phyloP scores from a whole-genome alignment of 2,888 invertebrate genomes.

The Euzetes globulus region DNA sequence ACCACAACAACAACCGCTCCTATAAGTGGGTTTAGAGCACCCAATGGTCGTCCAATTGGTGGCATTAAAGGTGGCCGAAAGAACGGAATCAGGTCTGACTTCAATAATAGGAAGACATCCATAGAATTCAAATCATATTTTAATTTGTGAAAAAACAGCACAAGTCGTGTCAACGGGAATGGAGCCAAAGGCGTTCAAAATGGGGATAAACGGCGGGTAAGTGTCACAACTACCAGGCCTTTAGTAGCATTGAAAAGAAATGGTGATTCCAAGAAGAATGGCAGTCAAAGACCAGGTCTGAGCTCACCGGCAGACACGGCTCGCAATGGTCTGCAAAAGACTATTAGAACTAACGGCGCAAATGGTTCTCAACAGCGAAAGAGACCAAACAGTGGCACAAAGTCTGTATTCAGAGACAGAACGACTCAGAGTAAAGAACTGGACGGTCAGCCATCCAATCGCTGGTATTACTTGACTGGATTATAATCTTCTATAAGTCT shows the following conservation, averaged over 20 bases:
- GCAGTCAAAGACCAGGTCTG: neutral
- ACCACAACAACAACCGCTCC: neutral
- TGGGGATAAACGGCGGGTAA: neutral
- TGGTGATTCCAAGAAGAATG: neutral
- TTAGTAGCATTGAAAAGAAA: neutral
- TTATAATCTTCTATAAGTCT: neutral
- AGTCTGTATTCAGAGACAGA: neutral
- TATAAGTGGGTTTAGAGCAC: neutral
- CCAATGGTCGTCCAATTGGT: neutral
- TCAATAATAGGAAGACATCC: neutral
- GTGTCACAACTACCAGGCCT: neutral
- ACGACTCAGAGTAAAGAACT: neutral
- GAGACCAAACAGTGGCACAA: neutral
- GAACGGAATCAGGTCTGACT: neutral
- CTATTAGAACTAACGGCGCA: neutral
- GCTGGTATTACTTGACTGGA: neutral
- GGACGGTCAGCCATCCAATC: neutral
- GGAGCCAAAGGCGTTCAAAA: neutral
- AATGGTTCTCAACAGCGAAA: neutral
- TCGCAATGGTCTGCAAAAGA: neutral
- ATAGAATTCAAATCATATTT: neutral
- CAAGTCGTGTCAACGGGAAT: neutral
- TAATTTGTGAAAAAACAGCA: neutral
- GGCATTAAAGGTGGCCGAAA: neutral
- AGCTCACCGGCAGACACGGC: slow-evolving; percentile 2